Base-by-base conservation (phyloP, 1,140 invertebrate species). In the Pseudoatta argentina region DNA sequence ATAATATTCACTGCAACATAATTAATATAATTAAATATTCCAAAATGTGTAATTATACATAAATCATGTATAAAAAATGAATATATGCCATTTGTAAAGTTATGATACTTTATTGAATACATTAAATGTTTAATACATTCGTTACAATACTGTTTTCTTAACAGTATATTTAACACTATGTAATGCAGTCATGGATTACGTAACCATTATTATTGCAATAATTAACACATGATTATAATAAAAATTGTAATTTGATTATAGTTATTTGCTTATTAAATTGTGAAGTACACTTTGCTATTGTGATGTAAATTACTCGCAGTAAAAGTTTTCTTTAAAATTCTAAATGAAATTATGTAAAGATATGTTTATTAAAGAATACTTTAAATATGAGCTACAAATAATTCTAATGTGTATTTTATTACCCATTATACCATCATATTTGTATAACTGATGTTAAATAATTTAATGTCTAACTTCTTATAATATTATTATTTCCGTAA, bases 91-190 rank as follows among this genome's bases (percentile, higher is more conserved):
- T 8, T 66, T 51, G 27, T 51, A 66, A 66, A 78, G 61, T 44
- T 27, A 71, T 16, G 30, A 69, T 67, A 44, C n/a, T 81, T 81
- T 81, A 81, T 81, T 81, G 30, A 71, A 71, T 71, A 81, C 34
- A 71, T 21, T 69, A 55, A 53, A 44, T 67, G 24, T 67, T 66
- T 30, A 51, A 55, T 59, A 81, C 64, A 79, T 71, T 55, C 30
- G 71, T 71, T 71, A 55, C 27, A 48, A 48, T 77, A 64, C 14
- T 44, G 27, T 69, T 27, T 34, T 66, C 4, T 79, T 55, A 77
- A 77, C 57, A 64, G 44, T 81, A 78, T 30, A 30, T 51, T 66
- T 67, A 67, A 53, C 55, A 61, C 30, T 76, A 76, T 21, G 55
- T 55, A 48, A 44, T 48, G 55, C 5, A 10, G 16, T 30, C 55